Conservation (phyloP, 2,888 invertebrate species). For the Priocnemis perturbator region DNA sequence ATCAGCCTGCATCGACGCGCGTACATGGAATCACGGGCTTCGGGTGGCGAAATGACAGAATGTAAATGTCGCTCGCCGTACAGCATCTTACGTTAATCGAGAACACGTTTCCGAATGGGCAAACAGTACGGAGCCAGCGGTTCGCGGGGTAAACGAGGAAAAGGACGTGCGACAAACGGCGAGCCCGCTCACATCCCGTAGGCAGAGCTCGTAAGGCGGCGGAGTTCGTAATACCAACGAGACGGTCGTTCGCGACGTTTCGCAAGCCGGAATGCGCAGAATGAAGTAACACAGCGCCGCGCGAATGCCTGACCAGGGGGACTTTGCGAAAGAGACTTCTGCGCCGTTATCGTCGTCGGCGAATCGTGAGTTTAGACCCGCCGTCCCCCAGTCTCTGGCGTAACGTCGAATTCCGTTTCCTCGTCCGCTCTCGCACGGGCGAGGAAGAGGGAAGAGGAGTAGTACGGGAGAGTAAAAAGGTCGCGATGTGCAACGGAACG, state of each 20-base stretch:
- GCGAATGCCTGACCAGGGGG: conserved; percentile 47
- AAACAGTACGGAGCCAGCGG: no score
- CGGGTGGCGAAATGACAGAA: no score
- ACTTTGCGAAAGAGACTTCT: conserved; percentile 55
- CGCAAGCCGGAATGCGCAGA: conserved; percentile 61
- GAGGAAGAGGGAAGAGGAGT: background rate
- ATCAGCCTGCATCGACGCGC: no score
- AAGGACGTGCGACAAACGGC: no score
- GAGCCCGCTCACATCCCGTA: no score
- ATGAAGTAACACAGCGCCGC: conserved; percentile 53
- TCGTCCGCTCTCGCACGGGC: conserved; percentile 15
- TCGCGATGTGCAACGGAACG: conserved; percentile 19
- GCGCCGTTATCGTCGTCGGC: conserved; percentile 47
- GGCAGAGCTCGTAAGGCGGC: background rate
- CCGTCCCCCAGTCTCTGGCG: conserved; percentile 21
- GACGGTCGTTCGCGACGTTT: conserved; percentile 34
- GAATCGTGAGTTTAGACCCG: conserved; percentile 24
- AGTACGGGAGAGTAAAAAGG: background rate
- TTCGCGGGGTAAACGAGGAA: no score
- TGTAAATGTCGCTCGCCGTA: no score
- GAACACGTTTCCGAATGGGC: no score
- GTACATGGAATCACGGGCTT: no score
- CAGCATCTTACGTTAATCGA: no score
- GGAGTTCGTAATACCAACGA: conserved; percentile 49
- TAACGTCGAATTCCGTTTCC: conserved; percentile 40